These are phyloP conservation scores for Gobiocypris rarus DNA, from an alignment of 2,113 vertebrate genomes.

Conservation along the genomic window DNA sequence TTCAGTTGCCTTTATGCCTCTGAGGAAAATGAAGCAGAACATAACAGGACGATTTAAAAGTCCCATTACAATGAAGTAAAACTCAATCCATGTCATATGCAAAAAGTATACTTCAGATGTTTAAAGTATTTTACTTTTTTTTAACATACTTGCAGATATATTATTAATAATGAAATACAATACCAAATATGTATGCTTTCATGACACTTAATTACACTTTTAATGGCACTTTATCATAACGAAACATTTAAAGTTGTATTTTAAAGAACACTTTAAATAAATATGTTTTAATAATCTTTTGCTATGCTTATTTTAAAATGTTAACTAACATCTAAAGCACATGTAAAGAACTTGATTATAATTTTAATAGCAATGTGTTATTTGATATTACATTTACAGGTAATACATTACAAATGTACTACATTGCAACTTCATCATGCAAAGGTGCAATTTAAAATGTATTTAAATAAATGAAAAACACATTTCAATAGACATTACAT, in stretches of 20 bases:
- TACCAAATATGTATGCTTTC: too few species aligned
- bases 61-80: slow-evolving; percentile 4
- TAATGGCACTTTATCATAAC: not conserved
- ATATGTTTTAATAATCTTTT: not conserved
- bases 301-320: not conserved
- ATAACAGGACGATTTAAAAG: slow-evolving; percentile 28
- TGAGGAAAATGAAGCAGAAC: slow-evolving; percentile 17
- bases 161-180: not conserved
- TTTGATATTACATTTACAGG: not conserved
- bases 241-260: not conserved
- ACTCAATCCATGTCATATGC: not conserved
- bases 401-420: not conserved
- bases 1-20: slow-evolving; percentile 61
- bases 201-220: not conserved
- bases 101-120: not conserved
- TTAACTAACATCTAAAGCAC: not conserved
- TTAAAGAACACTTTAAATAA: not conserved
- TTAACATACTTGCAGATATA: too few species aligned
- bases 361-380: not conserved
- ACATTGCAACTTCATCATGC: not conserved
- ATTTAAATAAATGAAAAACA: not conserved
- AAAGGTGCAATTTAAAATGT: not conserved
- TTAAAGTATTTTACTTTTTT: not conserved
- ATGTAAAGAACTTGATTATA: not conserved
- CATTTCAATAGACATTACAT: not conserved